Base-by-base conservation (phyloP, 2,888 invertebrate species). In the Drosophila demipolita region DNA sequence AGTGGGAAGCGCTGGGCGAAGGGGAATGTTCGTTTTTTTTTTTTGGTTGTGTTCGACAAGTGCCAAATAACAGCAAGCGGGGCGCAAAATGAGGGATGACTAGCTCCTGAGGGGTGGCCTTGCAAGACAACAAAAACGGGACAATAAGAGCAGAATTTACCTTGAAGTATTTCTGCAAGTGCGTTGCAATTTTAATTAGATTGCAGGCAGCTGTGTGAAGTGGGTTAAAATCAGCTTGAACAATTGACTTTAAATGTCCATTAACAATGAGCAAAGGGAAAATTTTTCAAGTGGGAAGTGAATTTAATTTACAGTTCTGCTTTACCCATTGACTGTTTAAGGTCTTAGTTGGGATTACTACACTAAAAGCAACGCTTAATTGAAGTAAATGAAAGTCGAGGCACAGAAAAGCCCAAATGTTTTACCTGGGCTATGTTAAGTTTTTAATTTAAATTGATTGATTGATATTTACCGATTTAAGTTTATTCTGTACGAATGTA, bases 151-250 rank as follows among this genome's bases (percentile, higher is more conserved):
- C 23, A 38, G 38, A 59, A 60, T 23, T 63, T 55, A 57, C 57
- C 50, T 62, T 68, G 45, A 75, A 73, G 78, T 52, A 66, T 54
- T 63, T 66, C 32, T 36, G n/a, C 53, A 49, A 15, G 50, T 49
- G 61, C 57, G 62, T 72, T 63, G 60, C 82, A 87, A 80, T 80
- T 85, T 82, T 85, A 87, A 85, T 85, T 85, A 85, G 81, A 87
- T 81, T 79, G 78, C 72, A 75, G 75, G 32, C 42, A 54, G 26
- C 38, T 42, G 50, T 75, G 73, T 35, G 65, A 58, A 73, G 49
- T 78, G 69, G 52, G 59, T 60, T 78, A 69, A 62, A 58, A 45
- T 50, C 42, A 29, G 42, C 49, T 26, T 12, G 35, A 40, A 54
- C 68, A 63, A 62, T 59, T 48, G 35, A 33, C 52, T 69, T 74